Base-by-base conservation (phyloP, 2,797 vertebrate genomes). In the Hemitrygon akajei region DNA sequence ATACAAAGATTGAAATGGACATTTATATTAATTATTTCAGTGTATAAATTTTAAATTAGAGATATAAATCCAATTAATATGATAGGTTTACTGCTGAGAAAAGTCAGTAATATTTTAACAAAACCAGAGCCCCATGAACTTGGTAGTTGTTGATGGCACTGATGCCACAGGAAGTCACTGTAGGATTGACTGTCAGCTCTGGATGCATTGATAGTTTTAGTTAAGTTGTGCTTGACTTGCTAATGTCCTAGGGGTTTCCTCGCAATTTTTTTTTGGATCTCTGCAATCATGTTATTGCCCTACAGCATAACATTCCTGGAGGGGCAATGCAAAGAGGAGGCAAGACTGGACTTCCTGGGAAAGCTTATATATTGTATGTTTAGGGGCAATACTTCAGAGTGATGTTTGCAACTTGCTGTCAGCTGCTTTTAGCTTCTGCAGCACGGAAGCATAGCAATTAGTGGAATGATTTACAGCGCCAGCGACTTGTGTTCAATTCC, bases 1-100 rank as follows among this genome's bases (percentile, higher is more conserved):
- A 18, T 25, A 76, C 77, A 93, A 93, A 86, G 93, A 94, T 94
- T 94, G 92, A 93, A 94, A 94, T 94, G 94, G 71, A 94, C 94
- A 94, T 94, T 93, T 94, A 94, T 93, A 94, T 94, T 94, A 94
- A 94, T 93, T 93, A 94, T 94, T 47, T 94, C 93, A 94, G 76
- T 71, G 66, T 87, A 77, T 80, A 93, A 94, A 79, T 92, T 94
- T 94, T 94, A 93, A 89, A 87, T 94, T 94, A 71, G 94, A 94
- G 69, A 80, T 91, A 69, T 86, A 94, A 94, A 94, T 94, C 94
- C 93, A 94, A 94, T 94, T 93, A 89, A 66, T n/a, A 69, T 58
- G 80, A 89, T 94, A 94, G 91, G 94, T 94, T 94, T 81, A 76
- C 94, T 93, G 91, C 93, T 94, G 93, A 58, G 71, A 91, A 91